Base-by-base conservation (phyloP, 2,797 vertebrate species). In the Characodon lateralis region DNA sequence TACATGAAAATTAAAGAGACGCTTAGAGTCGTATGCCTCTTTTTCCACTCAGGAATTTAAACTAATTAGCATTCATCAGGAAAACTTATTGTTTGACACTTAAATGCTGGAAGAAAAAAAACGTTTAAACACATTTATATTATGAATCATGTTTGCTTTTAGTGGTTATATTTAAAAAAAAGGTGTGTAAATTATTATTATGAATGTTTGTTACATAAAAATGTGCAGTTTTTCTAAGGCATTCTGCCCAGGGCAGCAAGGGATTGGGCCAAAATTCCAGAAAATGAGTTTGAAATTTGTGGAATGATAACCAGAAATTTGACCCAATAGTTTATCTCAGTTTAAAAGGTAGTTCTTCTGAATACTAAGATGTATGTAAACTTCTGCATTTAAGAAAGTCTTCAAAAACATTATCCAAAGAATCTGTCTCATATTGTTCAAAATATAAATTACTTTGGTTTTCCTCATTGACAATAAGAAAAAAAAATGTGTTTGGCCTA, bases 1-100 rank as follows among this genome's bases (percentile, higher is more conserved):
- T 93, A 93, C 72, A 93, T 86, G 81, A 43, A 85, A 88, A 91
- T 90, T 39, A 50, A 91, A 93, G 92, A 79, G 84, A 46, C 1
- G 9, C 68, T 73, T 87, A 89, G 78, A 78, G 84, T 88, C 85
- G 50, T 85, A 66, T 48, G 66, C 12, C 41, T 46, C 41, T 69
- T 6, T 26, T 69, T 16, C 26, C 12, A 16, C 24, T 69, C 24
- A 48, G 12, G 20, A 48, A 69, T n/a, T n/a, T 46, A 0, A 48
- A 26, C 13, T 28, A 26, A 26, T 53, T 18, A 5, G 3, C 51
- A 18, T 53, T 53, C 51, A 53, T 53, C 2, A 16, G 48, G 48
- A 10, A 50, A 3, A 16, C 2, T 50, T 50, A 46, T n/a, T 16
- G 24, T 68, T 5, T 43, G 24, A n/a, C 2, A 6, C 8, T 41